phyloP scores from a whole-genome alignment of 2,888 invertebrate species.

The Pandemis heparana region DNA sequence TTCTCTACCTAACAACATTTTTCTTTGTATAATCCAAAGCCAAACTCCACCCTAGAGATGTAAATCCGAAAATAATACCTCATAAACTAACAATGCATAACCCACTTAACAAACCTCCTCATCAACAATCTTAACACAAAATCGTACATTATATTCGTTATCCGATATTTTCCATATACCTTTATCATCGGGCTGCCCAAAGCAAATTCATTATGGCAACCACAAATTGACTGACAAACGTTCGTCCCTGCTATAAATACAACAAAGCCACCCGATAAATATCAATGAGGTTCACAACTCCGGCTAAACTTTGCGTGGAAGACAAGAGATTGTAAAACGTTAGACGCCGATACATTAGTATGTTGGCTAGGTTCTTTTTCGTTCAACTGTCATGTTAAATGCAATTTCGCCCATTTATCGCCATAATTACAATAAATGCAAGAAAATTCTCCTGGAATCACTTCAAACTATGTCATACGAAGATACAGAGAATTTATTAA shows the following conservation, averaged over 20 bases:
- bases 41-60: too few relatives aligned
- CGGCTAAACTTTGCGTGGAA: not conserved
- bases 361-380: too few relatives aligned
- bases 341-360: not conserved
- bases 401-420: too few relatives aligned
- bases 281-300: slow-evolving; percentile 37
- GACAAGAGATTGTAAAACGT: not conserved
- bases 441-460: too few relatives aligned
- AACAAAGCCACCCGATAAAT: slow-evolving; percentile 39
- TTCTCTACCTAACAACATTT: too few relatives aligned
- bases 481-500: too few relatives aligned
- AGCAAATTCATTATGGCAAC: slow-evolving; percentile 31
- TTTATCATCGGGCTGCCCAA: slow-evolving; percentile 21
- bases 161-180: slow-evolving; percentile 4
- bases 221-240: slow-evolving; percentile 40
- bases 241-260: slow-evolving; percentile 38
- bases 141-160: not conserved
- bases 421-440: too few relatives aligned
- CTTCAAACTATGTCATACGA: too few relatives aligned
- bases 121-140: not conserved
- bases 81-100: too few relatives aligned
- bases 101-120: not conserved
- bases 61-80: too few relatives aligned
- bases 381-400: too few relatives aligned
- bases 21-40: too few relatives aligned